Percentiles rank a stretch among this genome's conserved stretches.
These are phyloP conservation scores for Semibalanus balanoides DNA, from an alignment of 1,140 invertebrate species.

Conservation along the genomic window DNA sequence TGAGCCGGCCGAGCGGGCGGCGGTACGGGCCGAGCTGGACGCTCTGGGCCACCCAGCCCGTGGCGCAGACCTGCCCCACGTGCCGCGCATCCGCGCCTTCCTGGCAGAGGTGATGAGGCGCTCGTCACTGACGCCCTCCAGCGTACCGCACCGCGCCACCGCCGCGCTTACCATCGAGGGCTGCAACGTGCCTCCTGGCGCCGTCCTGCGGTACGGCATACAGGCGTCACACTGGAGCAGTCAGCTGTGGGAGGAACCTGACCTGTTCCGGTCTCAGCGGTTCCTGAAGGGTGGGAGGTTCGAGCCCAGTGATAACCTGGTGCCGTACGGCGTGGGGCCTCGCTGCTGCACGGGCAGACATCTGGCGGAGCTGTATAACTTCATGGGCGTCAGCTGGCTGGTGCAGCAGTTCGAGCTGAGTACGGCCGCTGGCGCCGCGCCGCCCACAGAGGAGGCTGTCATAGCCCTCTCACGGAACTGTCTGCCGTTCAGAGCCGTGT, in stretches of 20 bases:
- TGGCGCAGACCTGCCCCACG: neutral
- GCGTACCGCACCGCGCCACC: conserved; percentile 1
- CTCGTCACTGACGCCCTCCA: neutral
- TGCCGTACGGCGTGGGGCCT: neutral
- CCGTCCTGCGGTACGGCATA: neutral
- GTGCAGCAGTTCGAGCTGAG: neutral
- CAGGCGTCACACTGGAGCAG: neutral
- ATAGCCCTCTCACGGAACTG: neutral
- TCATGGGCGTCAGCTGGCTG: neutral
- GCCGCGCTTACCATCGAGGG: neutral
- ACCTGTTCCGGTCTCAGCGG: neutral
- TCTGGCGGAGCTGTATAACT: neutral
- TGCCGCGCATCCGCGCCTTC: neutral
- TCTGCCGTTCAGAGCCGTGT: neutral
- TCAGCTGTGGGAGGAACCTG: neutral
- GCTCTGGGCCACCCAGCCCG: neutral
- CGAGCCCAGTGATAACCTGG: neutral
- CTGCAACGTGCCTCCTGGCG: neutral
- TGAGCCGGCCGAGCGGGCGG: conserved; percentile 18
- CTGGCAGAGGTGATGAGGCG: neutral
- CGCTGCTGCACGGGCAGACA: neutral
- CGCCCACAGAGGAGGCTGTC: neutral
- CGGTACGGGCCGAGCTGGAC: conserved; percentile 5
- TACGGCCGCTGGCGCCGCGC: too few relatives aligned
- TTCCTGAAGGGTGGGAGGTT: neutral